Evolutionary conservation across 2,888 invertebrate genomes (phyloP), one percentile per base, ranked within the genome.

Genomic region (Micoletzkya japonica): DNA sequence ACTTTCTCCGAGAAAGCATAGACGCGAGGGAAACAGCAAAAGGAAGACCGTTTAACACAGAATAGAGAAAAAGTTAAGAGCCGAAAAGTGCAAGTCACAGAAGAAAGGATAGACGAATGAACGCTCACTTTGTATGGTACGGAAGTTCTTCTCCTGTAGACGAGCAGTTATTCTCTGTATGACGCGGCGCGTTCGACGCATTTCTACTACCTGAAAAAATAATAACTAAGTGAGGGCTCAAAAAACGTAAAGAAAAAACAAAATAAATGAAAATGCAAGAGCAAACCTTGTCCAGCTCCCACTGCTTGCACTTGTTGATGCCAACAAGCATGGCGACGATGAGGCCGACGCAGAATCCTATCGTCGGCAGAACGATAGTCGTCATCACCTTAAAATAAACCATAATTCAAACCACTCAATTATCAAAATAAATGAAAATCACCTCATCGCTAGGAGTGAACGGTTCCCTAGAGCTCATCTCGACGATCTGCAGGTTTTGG

Each of bases 261-360:
- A 7, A 32, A 28, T 14, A n/a, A 26, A 39, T 14, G n/a, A 24
- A 26, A 24, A 49, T 26, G 14, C 17, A 32, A 14, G 34, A 4
- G 24, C 52, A 32, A 2, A 68, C 68, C 70, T 84, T 80, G 68
- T 85, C 85, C 71, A 85, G 64, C 70, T 85, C 85, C 85, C 85
- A 85, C 66, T 85, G 82, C 68, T 84, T 85, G 75, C 85, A 85
- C 63, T 84, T 85, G 70, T 85, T 81, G 39, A 85, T 85, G 24
- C 85, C 85, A 24, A 84, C 74, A 37, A 85, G 74, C 85, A 85
- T 85, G 4, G 82, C 83, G 2, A 81, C 81, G 14, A 85, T 84
- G 77, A 85, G 77, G 58, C 81, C 79, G 32, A 85, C 81, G 70
- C 85, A 85, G 63, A 85, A 84, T n/a, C 80, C 64, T 52, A 85